Percentiles rank a stretch among this genome's conserved stretches.
Conservation (phyloP, 2,888 invertebrate species). For the Mesorhabditis sp. region DNA sequence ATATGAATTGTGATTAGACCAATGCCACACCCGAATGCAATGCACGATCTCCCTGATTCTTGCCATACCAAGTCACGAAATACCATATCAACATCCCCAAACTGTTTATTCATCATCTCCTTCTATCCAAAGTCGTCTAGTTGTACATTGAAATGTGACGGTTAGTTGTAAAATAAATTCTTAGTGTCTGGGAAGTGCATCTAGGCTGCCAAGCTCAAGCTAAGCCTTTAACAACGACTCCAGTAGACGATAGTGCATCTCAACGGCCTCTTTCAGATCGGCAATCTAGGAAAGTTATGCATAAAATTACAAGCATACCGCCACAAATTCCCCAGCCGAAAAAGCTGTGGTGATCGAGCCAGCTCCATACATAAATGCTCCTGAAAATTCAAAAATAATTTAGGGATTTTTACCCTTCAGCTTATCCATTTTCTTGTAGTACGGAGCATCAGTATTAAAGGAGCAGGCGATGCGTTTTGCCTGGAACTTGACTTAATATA, state of each 20-base stretch:
- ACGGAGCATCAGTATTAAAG: constrained; percentile 53
- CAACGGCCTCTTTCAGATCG: neutral
- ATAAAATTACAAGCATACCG: neutral
- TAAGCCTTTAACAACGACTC: neutral
- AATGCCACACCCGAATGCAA: too few relatives aligned
- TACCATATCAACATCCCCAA: too few relatives aligned
- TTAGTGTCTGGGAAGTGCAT: too few relatives aligned
- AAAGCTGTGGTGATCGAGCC: constrained; percentile 55
- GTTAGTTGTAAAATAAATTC: too few relatives aligned
- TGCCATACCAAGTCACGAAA: too few relatives aligned
- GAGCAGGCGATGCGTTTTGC: constrained; percentile 13
- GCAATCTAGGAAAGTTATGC: neutral
- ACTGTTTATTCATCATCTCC: too few relatives aligned
- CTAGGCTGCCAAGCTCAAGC: too few relatives aligned
- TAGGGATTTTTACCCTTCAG: constrained; percentile 32
- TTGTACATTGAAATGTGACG: too few relatives aligned
- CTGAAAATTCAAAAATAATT: constrained; percentile 16
- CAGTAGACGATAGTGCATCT: neutral
- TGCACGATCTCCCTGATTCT: too few relatives aligned
- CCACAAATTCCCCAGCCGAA: constrained; percentile 46
- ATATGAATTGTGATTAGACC: too few relatives aligned
- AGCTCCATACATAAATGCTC: constrained; percentile 43
- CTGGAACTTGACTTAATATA: neutral
- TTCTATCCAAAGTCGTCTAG: too few relatives aligned
- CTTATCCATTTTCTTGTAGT: constrained; percentile 33